Evolutionary conservation across 2,888 invertebrate genomes (phyloP).

Genomic region (Perithous albicinctus): DNA sequence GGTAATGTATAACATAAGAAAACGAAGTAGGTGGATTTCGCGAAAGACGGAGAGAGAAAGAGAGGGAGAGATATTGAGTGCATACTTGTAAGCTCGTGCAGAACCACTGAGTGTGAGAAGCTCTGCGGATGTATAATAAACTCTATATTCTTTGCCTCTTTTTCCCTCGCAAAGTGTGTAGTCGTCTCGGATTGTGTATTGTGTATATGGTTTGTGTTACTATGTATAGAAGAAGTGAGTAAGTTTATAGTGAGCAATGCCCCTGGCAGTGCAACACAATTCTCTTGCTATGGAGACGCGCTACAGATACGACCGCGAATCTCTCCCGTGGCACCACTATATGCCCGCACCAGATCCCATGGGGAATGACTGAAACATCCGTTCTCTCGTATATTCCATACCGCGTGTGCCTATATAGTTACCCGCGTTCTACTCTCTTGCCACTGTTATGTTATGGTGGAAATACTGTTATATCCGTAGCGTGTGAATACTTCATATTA

Average conservation of each 20-base stretch:
- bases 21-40: background rate
- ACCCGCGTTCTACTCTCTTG: background rate
- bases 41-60: too few species aligned
- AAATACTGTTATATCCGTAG: slow-evolving; percentile 15
- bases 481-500: slow-evolving; percentile 7
- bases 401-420: slow-evolving; percentile 2
- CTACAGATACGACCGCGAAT: slow-evolving; percentile 43
- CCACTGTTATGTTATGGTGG: background rate
- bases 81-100: slow-evolving; percentile 14
- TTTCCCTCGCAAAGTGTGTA: slow-evolving; percentile 10
- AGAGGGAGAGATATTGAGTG: slow-evolving; percentile 35
- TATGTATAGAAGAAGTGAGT: background rate
- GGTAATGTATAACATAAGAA: slow-evolving; percentile 5
- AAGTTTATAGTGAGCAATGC: slow-evolving; percentile 23
- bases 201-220: slow-evolving; percentile 18
- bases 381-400: slow-evolving; percentile 51
- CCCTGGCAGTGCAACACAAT: slow-evolving; percentile 25
- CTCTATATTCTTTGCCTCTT: slow-evolving; percentile 57
- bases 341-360: slow-evolving; percentile 39
- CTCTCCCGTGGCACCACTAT: slow-evolving; percentile 41
- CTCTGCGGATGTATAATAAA: slow-evolving; percentile 66
- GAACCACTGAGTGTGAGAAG: slow-evolving; percentile 60
- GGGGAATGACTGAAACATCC: slow-evolving; percentile 63
- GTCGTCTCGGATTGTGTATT: slow-evolving; percentile 33
- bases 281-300: background rate